These are phyloP conservation scores for Spisula subtruncata DNA, from an alignment of 2,888 invertebrate species.

Conservation along the genomic window DNA sequence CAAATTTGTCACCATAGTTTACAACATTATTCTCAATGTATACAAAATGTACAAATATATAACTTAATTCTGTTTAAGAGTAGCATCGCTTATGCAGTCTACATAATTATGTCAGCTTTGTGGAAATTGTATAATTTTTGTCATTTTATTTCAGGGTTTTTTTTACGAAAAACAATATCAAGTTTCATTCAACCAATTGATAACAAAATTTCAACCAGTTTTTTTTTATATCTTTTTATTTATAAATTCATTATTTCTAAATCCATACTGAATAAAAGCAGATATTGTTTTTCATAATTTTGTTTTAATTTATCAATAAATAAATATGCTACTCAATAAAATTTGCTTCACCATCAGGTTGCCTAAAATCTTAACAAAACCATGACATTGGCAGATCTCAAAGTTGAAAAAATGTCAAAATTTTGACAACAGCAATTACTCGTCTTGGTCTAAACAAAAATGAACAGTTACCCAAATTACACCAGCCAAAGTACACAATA, in stretches of 20 bases:
- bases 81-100: neutral
- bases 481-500: neutral
- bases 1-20: neutral
- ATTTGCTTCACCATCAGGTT: too few relatives aligned
- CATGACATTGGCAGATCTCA: neutral
- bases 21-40: neutral
- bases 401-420: neutral
- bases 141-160: too few relatives aligned
- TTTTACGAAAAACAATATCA: too few relatives aligned
- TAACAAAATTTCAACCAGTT: too few relatives aligned
- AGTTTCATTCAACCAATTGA: neutral
- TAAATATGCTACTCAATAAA: neutral
- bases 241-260: neutral
- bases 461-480: neutral
- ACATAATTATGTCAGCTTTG: neutral
- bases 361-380: neutral
- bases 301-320: neutral
- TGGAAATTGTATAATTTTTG: neutral
- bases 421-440: neutral
- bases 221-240: neutral
- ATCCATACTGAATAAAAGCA: neutral
- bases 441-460: neutral
- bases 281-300: too few relatives aligned
- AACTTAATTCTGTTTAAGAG: neutral
- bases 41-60: conserved; percentile 1